Evolutionary conservation across 2,797 vertebrate species (phyloP), one percentile per base, ranked within the genome.

Genomic region (Enteromius paludinosus): DNA sequence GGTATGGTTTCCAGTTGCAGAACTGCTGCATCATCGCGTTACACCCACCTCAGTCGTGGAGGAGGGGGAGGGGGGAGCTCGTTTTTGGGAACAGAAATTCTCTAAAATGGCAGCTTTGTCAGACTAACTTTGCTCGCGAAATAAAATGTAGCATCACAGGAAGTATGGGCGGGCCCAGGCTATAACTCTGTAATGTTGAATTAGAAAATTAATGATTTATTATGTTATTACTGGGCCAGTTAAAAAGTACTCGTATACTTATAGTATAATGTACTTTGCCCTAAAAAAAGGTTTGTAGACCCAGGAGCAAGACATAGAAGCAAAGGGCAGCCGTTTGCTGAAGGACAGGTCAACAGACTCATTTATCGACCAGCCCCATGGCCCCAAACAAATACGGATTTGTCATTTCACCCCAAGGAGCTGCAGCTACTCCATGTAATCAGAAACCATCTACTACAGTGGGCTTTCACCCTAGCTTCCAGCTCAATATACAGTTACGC

Each of bases 351-450:
- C 73, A 49, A 61, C 72, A 81, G 78, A 64, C 72, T 62, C 18
- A 41, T 69, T 33, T 68, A 81, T 77, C 33, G 73, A 77, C 59
- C 35, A 17, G 41, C 43, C 45, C 59, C n/a, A 35, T 74, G 70
- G 59, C 70, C 79, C 70, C 79, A 74, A 74, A 81, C 79, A 76
- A 76, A 83, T 33, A 78, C 38, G 47, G 20, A 72, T 64, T 61
- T 71, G 68, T 78, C 66, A 77, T 78, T 78, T 76, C 38, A 83
- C 59, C 69, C 43, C 69, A 62, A 47, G 30, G 69, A 73, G 59
- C 69, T 25, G 30, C 69, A 25, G 30, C 52, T 72, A n/a, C 28
- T 72, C 15, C 20, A 5, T 83, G 82, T 78, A 72, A 81, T 81
- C 70, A 81, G 79, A 81, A 74, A 74, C 79, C 59, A n/a, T 74